Evolutionary conservation across 1,140 invertebrate genomes (phyloP).

Genomic region (Octopus bimaculoides): DNA sequence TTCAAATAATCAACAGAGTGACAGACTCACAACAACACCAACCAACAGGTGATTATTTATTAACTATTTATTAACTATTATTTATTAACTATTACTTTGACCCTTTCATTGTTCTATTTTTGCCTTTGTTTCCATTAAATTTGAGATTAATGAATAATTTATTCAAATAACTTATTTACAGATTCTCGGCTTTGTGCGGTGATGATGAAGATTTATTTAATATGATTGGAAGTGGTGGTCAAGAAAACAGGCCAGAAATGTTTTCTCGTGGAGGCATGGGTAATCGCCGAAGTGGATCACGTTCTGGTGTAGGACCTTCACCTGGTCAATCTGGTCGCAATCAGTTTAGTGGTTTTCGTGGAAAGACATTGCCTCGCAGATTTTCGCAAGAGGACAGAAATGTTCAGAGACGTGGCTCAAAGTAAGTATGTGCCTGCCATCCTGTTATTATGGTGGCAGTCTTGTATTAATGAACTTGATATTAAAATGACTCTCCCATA

Average conservation of each 20-base stretch:
- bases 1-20: slow-evolving; percentile 38
- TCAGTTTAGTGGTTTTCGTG: slow-evolving; percentile 22
- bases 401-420: slow-evolving; percentile 1
- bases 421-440: neutral
- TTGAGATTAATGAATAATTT: no score
- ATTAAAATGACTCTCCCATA: no score
- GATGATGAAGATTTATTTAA: slow-evolving; percentile 30
- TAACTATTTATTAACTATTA: neutral
- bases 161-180: slow-evolving; percentile 15
- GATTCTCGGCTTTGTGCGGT: slow-evolving; percentile 42
- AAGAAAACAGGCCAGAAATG: slow-evolving; percentile 14
- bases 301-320: neutral
- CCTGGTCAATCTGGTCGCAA: slow-evolving; percentile 17
- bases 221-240: slow-evolving; percentile 6
- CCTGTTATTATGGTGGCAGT: no score
- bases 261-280: slow-evolving; percentile 29
- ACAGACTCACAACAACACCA: slow-evolving; percentile 36
- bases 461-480: no score
- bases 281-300: slow-evolving; percentile 29
- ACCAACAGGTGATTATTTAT: slow-evolving; percentile 45
- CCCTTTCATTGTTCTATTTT: no score
- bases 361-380: slow-evolving; percentile 15
- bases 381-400: slow-evolving; percentile 5
- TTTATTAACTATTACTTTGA: neutral
- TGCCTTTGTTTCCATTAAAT: no score